A percentile compares a stretch with the other conserved stretches of the same genome.
These are phyloP conservation scores for Dynastes maya DNA, from an alignment of 2,888 invertebrate genomes.

Conservation along the genomic window DNA sequence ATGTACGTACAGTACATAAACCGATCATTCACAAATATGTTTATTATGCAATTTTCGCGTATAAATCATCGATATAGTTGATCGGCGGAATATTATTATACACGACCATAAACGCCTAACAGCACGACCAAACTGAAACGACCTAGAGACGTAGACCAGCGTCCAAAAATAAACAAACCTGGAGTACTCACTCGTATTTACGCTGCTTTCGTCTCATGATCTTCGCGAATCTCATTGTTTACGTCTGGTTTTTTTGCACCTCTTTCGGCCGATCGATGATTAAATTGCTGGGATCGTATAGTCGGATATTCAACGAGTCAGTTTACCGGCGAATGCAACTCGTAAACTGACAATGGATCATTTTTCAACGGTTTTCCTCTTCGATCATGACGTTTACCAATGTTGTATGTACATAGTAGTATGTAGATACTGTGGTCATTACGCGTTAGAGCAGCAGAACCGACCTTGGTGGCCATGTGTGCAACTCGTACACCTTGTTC, in stretches of 20 bases:
- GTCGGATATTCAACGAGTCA: not conserved
- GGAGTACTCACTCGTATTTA: slow-evolving; percentile 50
- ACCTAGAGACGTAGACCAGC: slow-evolving; percentile 49
- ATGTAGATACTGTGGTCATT: not conserved
- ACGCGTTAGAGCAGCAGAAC: not conserved
- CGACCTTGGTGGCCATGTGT: slow-evolving; percentile 3
- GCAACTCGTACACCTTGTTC: not conserved
- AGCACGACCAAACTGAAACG: slow-evolving; percentile 50
- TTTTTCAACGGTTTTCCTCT: not conserved
- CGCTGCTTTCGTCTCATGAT: slow-evolving; percentile 37
- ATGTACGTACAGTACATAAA: slow-evolving; percentile 3
- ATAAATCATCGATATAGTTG: slow-evolving; percentile 15
- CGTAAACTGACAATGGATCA: slow-evolving; percentile 2
- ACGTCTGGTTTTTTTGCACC: not conserved
- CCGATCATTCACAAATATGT: slow-evolving; percentile 10
- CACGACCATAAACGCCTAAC: slow-evolving; percentile 44
- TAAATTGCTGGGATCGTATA: not conserved
- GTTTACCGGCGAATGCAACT: slow-evolving; percentile 6
- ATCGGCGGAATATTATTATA: slow-evolving; percentile 28
- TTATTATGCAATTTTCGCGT: slow-evolving; percentile 13
- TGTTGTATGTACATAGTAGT: not conserved
- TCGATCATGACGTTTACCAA: not conserved
- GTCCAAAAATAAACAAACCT: slow-evolving; percentile 53
- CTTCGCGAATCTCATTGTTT: slow-evolving; percentile 35
- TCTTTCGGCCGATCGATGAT: not conserved